Evolutionary conservation across 2,797 vertebrate species (phyloP).

Genomic region (Vespertilio murinus): DNA sequence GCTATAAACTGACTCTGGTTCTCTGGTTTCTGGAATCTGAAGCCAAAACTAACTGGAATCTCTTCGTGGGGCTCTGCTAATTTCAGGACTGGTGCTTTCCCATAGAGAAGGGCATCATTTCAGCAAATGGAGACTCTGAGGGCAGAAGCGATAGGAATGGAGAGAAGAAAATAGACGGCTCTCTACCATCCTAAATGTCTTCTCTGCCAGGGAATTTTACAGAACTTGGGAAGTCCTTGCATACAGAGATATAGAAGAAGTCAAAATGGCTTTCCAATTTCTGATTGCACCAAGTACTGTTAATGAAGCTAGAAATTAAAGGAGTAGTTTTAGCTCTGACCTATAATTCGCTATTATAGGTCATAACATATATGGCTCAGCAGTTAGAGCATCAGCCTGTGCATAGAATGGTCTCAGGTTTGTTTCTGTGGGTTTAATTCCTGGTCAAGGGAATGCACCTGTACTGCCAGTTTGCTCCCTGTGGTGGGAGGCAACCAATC

Average conservation of each 20-base stretch:
- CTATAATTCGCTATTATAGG: too few relatives aligned
- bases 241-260: background rate
- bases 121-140: slow-evolving; percentile 1
- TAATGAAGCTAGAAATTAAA: slow-evolving; percentile 29
- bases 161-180: background rate
- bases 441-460: too few relatives aligned
- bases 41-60: slow-evolving; percentile 53
- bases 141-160: background rate
- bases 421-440: too few relatives aligned
- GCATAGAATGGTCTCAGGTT: too few relatives aligned
- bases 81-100: slow-evolving; percentile 48
- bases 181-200: background rate
- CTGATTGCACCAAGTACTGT: background rate
- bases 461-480: too few relatives aligned
- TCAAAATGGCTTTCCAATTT: slow-evolving; percentile 9
- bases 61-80: slow-evolving; percentile 60
- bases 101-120: background rate
- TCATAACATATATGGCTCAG: too few relatives aligned
- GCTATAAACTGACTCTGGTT: slow-evolving; percentile 59
- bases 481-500: too few relatives aligned
- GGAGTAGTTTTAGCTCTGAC: background rate
- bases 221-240: background rate
- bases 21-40: slow-evolving; percentile 66
- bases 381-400: too few relatives aligned
- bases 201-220: background rate